A percentile compares a stretch with the other conserved stretches of the same genome.
phyloP scores from a whole-genome alignment of 2,888 invertebrate genomes.

The Malachius bipustulatus region DNA sequence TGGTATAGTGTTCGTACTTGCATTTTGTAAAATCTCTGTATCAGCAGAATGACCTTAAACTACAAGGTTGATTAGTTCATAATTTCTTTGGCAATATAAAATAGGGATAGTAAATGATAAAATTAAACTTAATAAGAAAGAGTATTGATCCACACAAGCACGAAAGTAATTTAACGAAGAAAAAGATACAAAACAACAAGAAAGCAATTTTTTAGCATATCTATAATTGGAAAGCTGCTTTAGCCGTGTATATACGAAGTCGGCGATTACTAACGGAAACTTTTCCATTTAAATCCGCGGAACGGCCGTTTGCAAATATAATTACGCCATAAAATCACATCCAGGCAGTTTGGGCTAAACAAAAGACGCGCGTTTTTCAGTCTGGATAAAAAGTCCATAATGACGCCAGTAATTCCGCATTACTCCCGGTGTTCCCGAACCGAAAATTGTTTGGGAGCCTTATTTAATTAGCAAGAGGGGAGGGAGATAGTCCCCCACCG shows the following conservation, averaged over 20 bases:
- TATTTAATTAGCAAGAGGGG: slow-evolving; percentile 32
- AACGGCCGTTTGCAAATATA: slow-evolving; percentile 3
- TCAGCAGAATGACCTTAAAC: too few species aligned
- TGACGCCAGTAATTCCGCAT: slow-evolving; percentile 1
- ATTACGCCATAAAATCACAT: slow-evolving; percentile 3
- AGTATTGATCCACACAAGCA: too few species aligned
- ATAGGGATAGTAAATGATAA: too few species aligned
- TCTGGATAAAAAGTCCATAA: slow-evolving; percentile 1
- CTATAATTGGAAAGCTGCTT: too few species aligned
- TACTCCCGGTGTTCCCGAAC: slow-evolving; percentile 24
- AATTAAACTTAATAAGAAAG: too few species aligned
- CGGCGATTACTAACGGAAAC: neutral
- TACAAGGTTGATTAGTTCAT: too few species aligned
- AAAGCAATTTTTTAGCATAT: too few species aligned
- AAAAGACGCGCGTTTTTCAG: slow-evolving; percentile 3
- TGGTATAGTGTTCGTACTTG: too few species aligned
- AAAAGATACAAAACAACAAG: too few species aligned
- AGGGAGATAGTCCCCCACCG: slow-evolving; percentile 28
- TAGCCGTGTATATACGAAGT: slow-evolving; percentile 2
- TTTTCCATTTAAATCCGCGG: slow-evolving; percentile 1
- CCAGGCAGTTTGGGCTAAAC: slow-evolving; percentile 3
- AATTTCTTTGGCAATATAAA: too few species aligned
- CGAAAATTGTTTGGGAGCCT: slow-evolving; percentile 32
- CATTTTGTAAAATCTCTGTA: too few species aligned
- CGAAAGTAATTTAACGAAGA: too few species aligned